phyloP scores from a whole-genome alignment of 2,797 vertebrate species.

The Oceanodroma leucorhoa region DNA sequence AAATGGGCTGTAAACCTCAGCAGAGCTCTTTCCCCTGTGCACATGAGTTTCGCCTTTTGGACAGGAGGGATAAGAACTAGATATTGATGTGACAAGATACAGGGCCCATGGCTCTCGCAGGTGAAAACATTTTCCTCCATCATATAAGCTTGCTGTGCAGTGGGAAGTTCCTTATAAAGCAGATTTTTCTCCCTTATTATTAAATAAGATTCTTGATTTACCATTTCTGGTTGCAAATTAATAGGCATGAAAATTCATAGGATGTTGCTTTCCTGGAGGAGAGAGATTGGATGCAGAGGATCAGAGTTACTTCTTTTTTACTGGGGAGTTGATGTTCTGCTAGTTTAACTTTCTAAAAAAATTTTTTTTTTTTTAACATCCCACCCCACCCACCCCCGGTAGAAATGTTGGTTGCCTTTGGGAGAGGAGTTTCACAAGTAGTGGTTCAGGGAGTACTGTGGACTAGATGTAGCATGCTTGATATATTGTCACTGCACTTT shows the following conservation, averaged over 20 bases:
- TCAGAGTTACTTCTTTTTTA: not conserved
- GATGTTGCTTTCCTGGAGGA: not conserved
- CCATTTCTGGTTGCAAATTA: not conserved
- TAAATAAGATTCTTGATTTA: not conserved
- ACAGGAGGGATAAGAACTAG: not conserved
- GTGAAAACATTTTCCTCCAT: not conserved
- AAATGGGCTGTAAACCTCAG: not conserved
- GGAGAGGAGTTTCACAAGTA: not conserved
- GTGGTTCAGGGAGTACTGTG: not conserved
- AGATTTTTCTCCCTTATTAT: not conserved
- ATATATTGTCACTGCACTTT: not conserved
- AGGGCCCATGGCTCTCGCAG: not conserved
- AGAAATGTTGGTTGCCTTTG: not conserved
- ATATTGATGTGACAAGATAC: not conserved
- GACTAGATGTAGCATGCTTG: too few relatives aligned
- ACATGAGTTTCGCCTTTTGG: not conserved
- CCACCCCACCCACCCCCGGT: rapidly evolving
- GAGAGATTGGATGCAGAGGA: not conserved
- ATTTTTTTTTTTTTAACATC: not conserved
- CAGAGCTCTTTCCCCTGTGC: not conserved
- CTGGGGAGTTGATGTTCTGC: not conserved
- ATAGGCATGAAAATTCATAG: not conserved
- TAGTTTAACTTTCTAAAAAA: not conserved
- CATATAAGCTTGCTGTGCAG: not conserved
- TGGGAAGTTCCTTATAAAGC: not conserved